Evolutionary conservation across 2,888 invertebrate species (phyloP), one percentile per base, ranked within the genome.

Genomic region (Leptopilina syphax): DNA sequence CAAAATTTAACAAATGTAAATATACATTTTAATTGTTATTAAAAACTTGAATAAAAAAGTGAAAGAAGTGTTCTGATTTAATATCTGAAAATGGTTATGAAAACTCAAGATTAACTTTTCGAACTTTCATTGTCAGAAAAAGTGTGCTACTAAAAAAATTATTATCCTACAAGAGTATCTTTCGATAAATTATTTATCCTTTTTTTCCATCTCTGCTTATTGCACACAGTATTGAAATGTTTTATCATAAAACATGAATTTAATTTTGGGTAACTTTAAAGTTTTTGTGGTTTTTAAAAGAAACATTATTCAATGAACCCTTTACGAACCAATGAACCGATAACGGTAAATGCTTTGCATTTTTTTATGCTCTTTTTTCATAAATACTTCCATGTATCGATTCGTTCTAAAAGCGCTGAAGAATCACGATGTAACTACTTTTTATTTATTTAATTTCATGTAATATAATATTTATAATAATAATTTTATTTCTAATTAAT

Each of bases 391-490:
- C 81, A 83, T 82, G 81, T 80, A 82, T 86, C 80, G 83, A 84
- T 85, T 82, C 82, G 84, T 84, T 84, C 84, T 85, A 81, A 82
- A 83, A 77, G 78, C 76, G 80, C 80, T 73, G 76, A 47, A 47
- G 44, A 67, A 44, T 2, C 9, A 8, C 3, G 1, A 63, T 24
- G 8, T 24, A 63, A 9, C 24, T 24, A 8, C n/a, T n/a, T n/a
- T 60, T 60, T 60, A 44, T 8, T 44, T 44, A 44, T 44, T 44
- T 44, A 44, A 44, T 8, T 44, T 44, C 44, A 8, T 44, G 44
- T 8, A 5, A 7, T 44, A 44, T 44, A 44, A 1, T 8, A 44
- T 44, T 44, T 44, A 44, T 4, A 34, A 34, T 34, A 34, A 34
- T 34, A 34, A 34, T 34, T 44, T 44, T 44, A 0, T 44, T 6